These are phyloP conservation scores for Lutraria lutraria DNA, from an alignment of 2,888 invertebrate genomes.

Conservation along the genomic window DNA sequence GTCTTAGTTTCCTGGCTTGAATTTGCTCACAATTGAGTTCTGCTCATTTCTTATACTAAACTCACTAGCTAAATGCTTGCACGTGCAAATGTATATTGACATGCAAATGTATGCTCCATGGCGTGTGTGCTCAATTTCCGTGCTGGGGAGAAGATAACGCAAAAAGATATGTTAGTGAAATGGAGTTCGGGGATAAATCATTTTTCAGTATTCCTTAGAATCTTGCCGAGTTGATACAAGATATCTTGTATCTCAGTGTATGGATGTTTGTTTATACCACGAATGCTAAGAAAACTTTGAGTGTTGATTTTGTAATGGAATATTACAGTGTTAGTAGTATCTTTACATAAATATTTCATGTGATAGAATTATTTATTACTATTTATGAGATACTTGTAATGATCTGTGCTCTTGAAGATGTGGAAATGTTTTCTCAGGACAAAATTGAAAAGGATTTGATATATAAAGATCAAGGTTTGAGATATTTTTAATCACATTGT, in stretches of 20 bases:
- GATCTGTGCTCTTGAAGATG: not conserved
- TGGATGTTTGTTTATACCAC: not conserved
- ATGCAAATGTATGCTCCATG: slow-evolving; percentile 9
- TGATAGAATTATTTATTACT: not conserved
- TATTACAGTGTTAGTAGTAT: not conserved
- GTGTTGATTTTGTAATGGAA: not conserved
- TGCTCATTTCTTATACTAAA: not conserved
- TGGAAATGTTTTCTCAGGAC: not conserved
- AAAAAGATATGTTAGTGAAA: slow-evolving; percentile 6
- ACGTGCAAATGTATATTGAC: slow-evolving; percentile 19
- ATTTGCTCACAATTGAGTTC: not conserved
- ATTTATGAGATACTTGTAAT: not conserved
- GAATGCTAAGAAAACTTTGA: not conserved
- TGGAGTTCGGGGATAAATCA: not conserved
- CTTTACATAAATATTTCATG: not conserved
- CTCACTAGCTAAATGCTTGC: not conserved
- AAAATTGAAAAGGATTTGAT: not conserved
- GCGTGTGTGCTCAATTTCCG: not conserved
- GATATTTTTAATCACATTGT: not conserved
- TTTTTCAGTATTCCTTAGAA: not conserved
- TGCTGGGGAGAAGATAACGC: slow-evolving; percentile 5
- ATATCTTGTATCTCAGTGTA: not conserved
- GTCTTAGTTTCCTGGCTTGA: not conserved
- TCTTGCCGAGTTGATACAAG: slow-evolving; percentile 1
- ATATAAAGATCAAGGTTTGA: not conserved